Conservation (phyloP, 2,797 vertebrate species). For the Gymnopithys bicolor region DNA sequence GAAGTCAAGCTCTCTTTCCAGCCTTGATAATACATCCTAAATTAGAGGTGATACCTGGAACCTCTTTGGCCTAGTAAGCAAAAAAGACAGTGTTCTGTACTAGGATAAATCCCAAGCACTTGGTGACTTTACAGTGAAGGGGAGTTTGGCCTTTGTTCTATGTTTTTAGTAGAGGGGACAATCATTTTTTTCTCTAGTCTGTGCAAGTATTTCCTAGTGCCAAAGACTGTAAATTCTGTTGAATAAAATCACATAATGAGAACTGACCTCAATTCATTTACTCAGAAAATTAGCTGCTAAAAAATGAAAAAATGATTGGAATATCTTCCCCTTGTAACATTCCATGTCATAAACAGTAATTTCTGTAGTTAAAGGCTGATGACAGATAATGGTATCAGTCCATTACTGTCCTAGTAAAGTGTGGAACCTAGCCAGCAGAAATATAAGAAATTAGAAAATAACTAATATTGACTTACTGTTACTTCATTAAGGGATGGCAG, state of each 20-base stretch:
- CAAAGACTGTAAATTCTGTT: background rate
- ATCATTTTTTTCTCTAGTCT: background rate
- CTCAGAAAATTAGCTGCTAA: background rate
- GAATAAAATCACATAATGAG: background rate
- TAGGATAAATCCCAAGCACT: background rate
- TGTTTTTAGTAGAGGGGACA: background rate
- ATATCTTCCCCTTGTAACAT: background rate
- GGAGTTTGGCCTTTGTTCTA: background rate
- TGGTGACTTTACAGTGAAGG: background rate
- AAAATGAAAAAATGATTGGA: background rate
- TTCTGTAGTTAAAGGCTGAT: background rate
- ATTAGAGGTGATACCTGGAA: background rate
- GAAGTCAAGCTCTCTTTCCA: background rate
- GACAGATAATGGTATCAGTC: background rate
- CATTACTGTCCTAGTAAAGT: background rate
- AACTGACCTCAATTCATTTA: background rate
- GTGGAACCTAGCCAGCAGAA: background rate
- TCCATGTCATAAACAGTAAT: background rate
- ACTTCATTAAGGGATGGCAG: background rate
- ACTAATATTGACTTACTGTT: background rate
- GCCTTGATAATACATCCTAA: background rate
- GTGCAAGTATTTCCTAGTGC: background rate
- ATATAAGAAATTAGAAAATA: background rate
- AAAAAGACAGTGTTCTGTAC: background rate
- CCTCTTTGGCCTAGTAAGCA: background rate